Evolutionary conservation across 2,113 vertebrate genomes (phyloP), one percentile per base, ranked within the genome.

Genomic region (Protomyctophum bolini): DNA sequence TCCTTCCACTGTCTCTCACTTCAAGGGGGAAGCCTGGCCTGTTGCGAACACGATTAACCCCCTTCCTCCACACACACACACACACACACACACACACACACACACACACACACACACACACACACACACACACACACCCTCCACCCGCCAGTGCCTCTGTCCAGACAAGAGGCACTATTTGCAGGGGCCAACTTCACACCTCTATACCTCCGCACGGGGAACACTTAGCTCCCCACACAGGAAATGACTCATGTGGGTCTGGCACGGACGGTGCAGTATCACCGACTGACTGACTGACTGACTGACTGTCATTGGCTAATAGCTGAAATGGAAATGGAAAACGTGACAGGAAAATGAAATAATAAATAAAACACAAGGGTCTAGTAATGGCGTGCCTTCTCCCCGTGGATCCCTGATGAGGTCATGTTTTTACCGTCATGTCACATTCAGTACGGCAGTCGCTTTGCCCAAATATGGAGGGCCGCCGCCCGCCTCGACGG

Each of bases 1-100:
- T 93, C 92, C 92, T 92, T 92, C 83, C 80, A 83, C 89, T 93
- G 91, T 93, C 91, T 93, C 74, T 77, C 63, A 90, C 91, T 92
- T 94, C 89, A 93, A 94, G 91, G 92, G 84, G 86, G 80, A 89
- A 88, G 84, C 82, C 83, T 85, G 79, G 86, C 85, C 89, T 90
- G 88, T 92, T 88, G 82, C 89, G 92, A 90, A 91, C 89, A 77
- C 81, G 85, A 91, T 92, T 91, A 90, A 91, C 86, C 76, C 76
- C 86, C 72, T 90, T 84, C 80, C 75, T 85, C 77, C 78, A 56
- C 45, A 61, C 54, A 61, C 67, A 54, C 81, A 78, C 87, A 83
- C 67, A 65, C 67, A 9, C 41, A 50, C 72, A 50, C 63, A 28
- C 61, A n/a, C 52, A 4, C 45, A 7, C 58, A 10, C 33, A 49